A percentile compares a stretch with the other conserved stretches of the same genome.
Conservation (phyloP, 2,888 invertebrate genomes). For the Eulithis testata region DNA sequence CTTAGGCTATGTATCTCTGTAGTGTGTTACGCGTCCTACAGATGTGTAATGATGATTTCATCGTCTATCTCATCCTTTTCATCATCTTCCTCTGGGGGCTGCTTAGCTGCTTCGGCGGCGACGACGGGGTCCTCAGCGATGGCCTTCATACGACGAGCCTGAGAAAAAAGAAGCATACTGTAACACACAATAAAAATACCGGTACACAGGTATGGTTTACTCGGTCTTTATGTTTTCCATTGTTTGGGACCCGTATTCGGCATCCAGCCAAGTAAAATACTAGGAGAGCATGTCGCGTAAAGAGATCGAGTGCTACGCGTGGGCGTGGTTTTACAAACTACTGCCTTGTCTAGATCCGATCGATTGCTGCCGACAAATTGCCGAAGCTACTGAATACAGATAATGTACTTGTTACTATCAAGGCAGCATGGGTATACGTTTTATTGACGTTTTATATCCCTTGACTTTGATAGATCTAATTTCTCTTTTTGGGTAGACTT, state of each 20-base stretch:
- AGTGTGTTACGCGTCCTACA: slow-evolving; percentile 74
- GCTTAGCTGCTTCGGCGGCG: slow-evolving; percentile 86
- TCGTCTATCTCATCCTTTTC: slow-evolving; percentile 95
- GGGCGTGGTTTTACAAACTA: slow-evolving; percentile 2
- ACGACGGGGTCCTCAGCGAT: slow-evolving; percentile 87
- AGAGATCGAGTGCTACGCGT: slow-evolving; percentile 4
- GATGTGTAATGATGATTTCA: slow-evolving; percentile 93
- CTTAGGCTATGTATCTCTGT: slow-evolving; percentile 33
- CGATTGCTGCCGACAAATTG: not conserved
- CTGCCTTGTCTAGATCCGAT: slow-evolving; percentile 4
- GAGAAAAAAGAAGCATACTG: slow-evolving; percentile 27
- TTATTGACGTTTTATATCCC: too few relatives aligned
- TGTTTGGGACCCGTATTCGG: slow-evolving; percentile 1
- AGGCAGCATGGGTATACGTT: too few relatives aligned
- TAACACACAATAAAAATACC: too few relatives aligned
- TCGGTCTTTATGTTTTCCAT: not conserved
- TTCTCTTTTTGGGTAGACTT: too few relatives aligned
- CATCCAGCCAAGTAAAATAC: slow-evolving; percentile 23
- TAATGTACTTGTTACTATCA: not conserved
- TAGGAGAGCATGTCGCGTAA: slow-evolving; percentile 23
- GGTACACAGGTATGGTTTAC: not conserved
- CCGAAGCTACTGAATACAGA: not conserved
- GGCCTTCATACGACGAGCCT: slow-evolving; percentile 89
- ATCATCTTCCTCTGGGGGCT: slow-evolving; percentile 91
- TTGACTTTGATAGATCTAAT: too few relatives aligned